A percentile compares a stretch with the other conserved stretches of the same genome.
phyloP scores from a whole-genome alignment of 2,888 invertebrate genomes.

The Pheosia gnoma region DNA sequence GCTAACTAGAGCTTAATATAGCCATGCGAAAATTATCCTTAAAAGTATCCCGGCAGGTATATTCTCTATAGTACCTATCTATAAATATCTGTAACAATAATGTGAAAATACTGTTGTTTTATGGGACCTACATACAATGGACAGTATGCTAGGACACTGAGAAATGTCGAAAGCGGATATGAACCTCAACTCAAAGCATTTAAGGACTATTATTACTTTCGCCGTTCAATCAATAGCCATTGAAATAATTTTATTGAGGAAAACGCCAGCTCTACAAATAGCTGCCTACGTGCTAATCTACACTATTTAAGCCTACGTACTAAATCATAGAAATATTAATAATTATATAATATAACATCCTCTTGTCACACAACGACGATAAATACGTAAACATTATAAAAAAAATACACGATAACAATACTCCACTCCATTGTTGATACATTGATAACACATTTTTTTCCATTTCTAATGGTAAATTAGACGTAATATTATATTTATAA shows the following conservation, averaged over 20 bases:
- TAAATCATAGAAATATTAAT: constrained; percentile 3
- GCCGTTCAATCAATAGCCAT: neutral
- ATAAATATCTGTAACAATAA: too few species aligned
- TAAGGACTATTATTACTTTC: neutral
- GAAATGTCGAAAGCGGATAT: neutral
- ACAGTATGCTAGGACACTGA: too few species aligned
- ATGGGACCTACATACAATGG: too few species aligned
- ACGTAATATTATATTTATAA: constrained; percentile 3
- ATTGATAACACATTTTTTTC: constrained; percentile 35
- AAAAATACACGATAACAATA: constrained; percentile 51
- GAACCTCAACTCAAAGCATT: neutral
- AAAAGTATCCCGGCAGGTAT: too few species aligned
- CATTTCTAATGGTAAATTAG: constrained; percentile 10
- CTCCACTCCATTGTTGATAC: constrained; percentile 53
- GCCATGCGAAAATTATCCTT: too few species aligned
- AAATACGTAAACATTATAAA: constrained; percentile 63
- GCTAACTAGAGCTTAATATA: too few species aligned
- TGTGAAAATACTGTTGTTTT: too few species aligned
- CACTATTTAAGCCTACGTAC: too few species aligned
- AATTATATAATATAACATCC: constrained; percentile 16
- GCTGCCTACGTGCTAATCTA: too few species aligned
- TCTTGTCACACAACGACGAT: constrained; percentile 31
- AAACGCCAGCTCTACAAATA: neutral
- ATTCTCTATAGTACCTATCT: too few species aligned
- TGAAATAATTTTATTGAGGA: constrained; percentile 2